These are phyloP conservation scores for Embiotoca jacksoni DNA, from an alignment of 2,113 vertebrate species.

Conservation along the genomic window DNA sequence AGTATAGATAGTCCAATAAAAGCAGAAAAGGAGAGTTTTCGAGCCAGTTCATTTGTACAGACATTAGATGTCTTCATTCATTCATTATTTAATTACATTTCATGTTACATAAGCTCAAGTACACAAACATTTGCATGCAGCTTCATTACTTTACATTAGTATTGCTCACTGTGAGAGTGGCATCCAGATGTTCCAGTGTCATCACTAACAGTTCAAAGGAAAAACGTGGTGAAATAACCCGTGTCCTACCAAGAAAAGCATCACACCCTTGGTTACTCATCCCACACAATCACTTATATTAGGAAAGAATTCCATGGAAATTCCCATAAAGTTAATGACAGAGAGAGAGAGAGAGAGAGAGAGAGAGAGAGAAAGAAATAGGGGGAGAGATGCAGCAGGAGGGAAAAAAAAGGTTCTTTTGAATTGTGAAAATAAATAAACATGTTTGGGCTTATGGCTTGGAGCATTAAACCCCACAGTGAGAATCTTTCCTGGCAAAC, in stretches of 20 bases:
- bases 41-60: not conserved
- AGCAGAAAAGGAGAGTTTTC: not conserved
- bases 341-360: slow-evolving; percentile 27
- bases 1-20: not conserved
- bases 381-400: slow-evolving; percentile 21
- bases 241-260: slow-evolving; percentile 39
- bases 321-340: slow-evolving; percentile 76
- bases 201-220: slow-evolving; percentile 34
- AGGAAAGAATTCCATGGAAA: slow-evolving; percentile 71
- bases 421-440: slow-evolving; percentile 85
- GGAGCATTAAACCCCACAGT: slow-evolving; percentile 67
- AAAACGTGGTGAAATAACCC: slow-evolving; percentile 32
- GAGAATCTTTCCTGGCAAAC: slow-evolving; percentile 74
- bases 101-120: not conserved
- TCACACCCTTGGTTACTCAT: slow-evolving; percentile 24
- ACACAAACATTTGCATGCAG: slow-evolving; percentile 10
- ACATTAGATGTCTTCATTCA: not conserved
- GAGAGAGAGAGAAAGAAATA: slow-evolving; percentile 37
- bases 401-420: slow-evolving; percentile 57
- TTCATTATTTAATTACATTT: slow-evolving; percentile 3
- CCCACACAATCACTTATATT: slow-evolving; percentile 42
- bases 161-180: slow-evolving; percentile 8
- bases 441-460: slow-evolving; percentile 79
- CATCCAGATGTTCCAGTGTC: slow-evolving; percentile 54
- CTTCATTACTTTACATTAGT: not conserved